These are phyloP conservation scores for Megaceryle maxima DNA, from an alignment of 2,113 vertebrate species.

Conservation along the genomic window DNA sequence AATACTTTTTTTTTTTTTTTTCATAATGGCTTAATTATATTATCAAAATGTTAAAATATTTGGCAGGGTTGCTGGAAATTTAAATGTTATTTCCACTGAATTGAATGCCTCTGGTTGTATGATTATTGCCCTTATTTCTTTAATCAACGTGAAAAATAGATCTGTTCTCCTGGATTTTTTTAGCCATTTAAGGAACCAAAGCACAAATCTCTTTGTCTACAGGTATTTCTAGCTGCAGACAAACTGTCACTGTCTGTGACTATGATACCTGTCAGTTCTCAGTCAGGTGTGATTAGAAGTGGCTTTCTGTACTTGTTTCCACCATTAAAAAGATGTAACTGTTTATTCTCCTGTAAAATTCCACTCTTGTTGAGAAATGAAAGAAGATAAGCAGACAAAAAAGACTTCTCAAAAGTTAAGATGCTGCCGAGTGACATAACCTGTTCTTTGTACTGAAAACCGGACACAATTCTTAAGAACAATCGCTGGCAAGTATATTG, in stretches of 20 bases:
- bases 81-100: neutral
- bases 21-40: conserved; percentile 45
- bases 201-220: neutral
- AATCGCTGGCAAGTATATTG: neutral
- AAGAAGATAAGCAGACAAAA: neutral
- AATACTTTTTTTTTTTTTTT: conserved; percentile 6
- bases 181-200: neutral
- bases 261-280: neutral
- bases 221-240: neutral
- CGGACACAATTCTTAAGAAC: neutral
- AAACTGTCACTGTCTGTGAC: neutral
- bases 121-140: neutral
- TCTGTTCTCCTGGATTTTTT: neutral
- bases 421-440: neutral
- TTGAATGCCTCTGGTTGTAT: neutral
- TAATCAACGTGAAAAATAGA: conserved; percentile 21
- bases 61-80: neutral
- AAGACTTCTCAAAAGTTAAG: neutral
- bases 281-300: neutral
- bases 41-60: conserved; percentile 53
- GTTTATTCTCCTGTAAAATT: neutral
- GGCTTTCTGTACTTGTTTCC: neutral
- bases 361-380: neutral
- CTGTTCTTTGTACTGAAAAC: neutral
- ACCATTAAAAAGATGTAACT: neutral